Percentiles rank a stretch among this genome's conserved stretches.
phyloP scores from a whole-genome alignment of 2,888 invertebrate genomes.

The Drosophila differens region DNA sequence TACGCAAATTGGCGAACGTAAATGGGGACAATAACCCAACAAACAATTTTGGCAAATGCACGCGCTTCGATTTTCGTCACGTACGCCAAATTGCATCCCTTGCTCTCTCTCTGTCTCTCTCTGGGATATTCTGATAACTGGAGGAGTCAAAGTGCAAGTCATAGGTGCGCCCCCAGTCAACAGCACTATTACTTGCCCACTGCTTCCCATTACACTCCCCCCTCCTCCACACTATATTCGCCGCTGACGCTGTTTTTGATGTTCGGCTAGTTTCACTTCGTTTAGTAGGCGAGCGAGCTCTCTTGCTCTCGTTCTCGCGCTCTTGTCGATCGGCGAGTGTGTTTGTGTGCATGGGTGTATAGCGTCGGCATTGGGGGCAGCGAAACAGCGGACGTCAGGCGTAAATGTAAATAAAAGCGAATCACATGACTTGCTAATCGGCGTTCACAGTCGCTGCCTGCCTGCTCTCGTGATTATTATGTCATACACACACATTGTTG shows the following conservation, averaged over 20 bases:
- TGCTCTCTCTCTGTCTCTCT: constrained; percentile 7
- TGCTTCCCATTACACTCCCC: constrained; percentile 6
- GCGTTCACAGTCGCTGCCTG: constrained; percentile 77
- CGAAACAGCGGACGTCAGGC: constrained; percentile 57
- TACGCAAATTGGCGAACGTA: constrained; percentile 72
- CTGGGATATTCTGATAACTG: constrained; percentile 29
- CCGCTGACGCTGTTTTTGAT: constrained; percentile 5
- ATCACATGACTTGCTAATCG: constrained; percentile 85
- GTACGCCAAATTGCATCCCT: constrained; percentile 60
- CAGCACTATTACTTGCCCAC: constrained; percentile 26
- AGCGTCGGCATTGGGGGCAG: constrained; percentile 20
- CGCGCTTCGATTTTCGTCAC: constrained; percentile 56
- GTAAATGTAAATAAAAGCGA: constrained; percentile 83
- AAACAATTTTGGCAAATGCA: constrained; percentile 59
- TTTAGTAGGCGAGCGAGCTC: constrained; percentile 35
- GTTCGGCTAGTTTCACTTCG: constrained; percentile 26
- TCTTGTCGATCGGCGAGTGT: constrained; percentile 38
- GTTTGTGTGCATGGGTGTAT: constrained; percentile 24
- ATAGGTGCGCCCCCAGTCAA: constrained; percentile 43
- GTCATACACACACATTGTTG: constrained; percentile 77
- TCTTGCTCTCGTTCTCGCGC: constrained; percentile 12
- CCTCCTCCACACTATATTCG: neutral
- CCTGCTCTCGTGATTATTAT: constrained; percentile 85
- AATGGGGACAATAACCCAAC: constrained; percentile 71
- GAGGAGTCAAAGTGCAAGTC: constrained; percentile 61